A percentile compares a stretch with the other conserved stretches of the same genome.
These are phyloP conservation scores for Rhamphomyia laevipes DNA, from an alignment of 2,888 invertebrate species.

Conservation along the genomic window DNA sequence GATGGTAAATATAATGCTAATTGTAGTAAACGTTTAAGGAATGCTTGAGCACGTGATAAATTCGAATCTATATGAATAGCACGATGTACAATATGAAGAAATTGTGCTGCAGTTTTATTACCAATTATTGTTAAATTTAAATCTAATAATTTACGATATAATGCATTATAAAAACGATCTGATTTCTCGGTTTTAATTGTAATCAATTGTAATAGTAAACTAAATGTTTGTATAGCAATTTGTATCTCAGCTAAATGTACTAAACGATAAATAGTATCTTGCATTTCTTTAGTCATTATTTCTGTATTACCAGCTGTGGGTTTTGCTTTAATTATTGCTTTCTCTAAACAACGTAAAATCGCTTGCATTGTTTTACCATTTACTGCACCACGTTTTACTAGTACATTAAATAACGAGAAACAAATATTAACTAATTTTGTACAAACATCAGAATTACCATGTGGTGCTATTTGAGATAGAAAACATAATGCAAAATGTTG, in stretches of 20 bases:
- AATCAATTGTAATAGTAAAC: slow-evolving; percentile 31
- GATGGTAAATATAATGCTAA: slow-evolving; percentile 58
- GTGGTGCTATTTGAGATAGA: slow-evolving; percentile 64
- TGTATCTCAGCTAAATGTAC: slow-evolving; percentile 71
- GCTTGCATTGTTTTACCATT: slow-evolving; percentile 76
- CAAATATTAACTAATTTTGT: slow-evolving; percentile 80
- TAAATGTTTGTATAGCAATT: slow-evolving; percentile 43
- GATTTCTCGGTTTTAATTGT: slow-evolving; percentile 30
- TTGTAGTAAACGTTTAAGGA: slow-evolving; percentile 71
- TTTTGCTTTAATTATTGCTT: slow-evolving; percentile 43
- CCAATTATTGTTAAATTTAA: slow-evolving; percentile 48
- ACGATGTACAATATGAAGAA: slow-evolving; percentile 78
- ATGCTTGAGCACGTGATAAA: slow-evolving; percentile 59
- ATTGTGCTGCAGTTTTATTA: slow-evolving; percentile 56
- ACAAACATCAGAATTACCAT: slow-evolving; percentile 69
- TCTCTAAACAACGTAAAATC: slow-evolving; percentile 68
- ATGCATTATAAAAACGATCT: slow-evolving; percentile 62
- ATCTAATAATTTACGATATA: slow-evolving; percentile 79
- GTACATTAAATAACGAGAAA: slow-evolving; percentile 90
- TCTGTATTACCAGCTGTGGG: slow-evolving; percentile 26
- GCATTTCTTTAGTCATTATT: slow-evolving; percentile 34
- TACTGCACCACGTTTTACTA: slow-evolving; percentile 61
- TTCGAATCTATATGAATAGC: slow-evolving; percentile 70
- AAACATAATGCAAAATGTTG: slow-evolving; percentile 93
- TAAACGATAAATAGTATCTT: slow-evolving; percentile 64